phyloP scores from a whole-genome alignment of 2,113 vertebrate species.

The Gopherus evgoodei region DNA sequence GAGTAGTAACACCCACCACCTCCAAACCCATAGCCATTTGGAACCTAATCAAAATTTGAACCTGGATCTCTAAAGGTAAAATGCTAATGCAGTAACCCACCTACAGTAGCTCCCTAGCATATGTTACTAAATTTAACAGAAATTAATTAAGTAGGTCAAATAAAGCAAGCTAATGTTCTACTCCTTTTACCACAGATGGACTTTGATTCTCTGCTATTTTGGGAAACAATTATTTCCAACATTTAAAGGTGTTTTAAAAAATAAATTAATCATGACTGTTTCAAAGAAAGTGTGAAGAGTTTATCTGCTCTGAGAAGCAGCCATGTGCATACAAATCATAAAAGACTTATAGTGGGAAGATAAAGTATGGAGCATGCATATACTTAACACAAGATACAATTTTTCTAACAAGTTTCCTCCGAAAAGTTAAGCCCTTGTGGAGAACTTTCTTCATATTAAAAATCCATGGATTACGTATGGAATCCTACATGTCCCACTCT shows the following conservation, averaged over 20 bases:
- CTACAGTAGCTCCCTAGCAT: fast-evolving
- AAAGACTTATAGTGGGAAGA: slow-evolving; percentile 38
- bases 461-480: background rate
- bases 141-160: background rate
- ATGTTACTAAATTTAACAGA: background rate
- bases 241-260: slow-evolving; percentile 10
- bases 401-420: background rate
- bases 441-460: background rate
- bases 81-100: background rate
- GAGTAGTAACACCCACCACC: background rate
- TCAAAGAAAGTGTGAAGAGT: slow-evolving; percentile 34
- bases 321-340: slow-evolving; percentile 8
- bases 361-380: background rate
- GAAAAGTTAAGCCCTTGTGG: background rate
- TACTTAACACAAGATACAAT: slow-evolving; percentile 40
- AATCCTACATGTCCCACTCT: slow-evolving; percentile 1
- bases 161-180: background rate
- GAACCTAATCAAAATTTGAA: background rate
- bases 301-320: slow-evolving; percentile 5
- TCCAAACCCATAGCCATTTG: background rate
- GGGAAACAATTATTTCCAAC: slow-evolving; percentile 52
- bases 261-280: background rate
- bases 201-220: slow-evolving; percentile 30
- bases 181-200: background rate
- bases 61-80: background rate